A percentile compares a stretch with the other conserved stretches of the same genome.
phyloP scores from a whole-genome alignment of 2,888 invertebrate genomes.

The Elaeidobius kamerunicus region DNA sequence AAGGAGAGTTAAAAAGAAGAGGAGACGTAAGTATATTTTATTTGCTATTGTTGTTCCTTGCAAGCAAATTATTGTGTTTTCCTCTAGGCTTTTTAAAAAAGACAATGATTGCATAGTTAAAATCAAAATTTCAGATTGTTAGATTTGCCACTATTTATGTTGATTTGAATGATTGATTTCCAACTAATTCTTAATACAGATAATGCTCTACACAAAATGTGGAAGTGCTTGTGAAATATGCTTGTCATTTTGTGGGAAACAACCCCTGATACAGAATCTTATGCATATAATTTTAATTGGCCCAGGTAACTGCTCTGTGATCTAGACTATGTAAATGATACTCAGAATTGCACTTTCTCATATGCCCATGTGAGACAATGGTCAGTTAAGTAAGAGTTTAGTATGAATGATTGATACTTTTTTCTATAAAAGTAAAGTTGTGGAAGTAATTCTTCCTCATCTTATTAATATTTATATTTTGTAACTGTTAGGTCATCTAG shows the following conservation, averaged over 20 bases:
- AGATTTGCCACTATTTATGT: not conserved
- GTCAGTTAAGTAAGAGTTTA: not conserved
- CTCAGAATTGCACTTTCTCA: too few species aligned
- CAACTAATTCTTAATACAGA: too few species aligned
- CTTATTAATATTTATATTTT: not conserved
- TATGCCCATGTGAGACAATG: too few species aligned
- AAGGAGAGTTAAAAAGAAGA: conserved; percentile 42
- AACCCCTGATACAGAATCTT: too few species aligned
- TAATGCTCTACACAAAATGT: too few species aligned
- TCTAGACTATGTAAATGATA: too few species aligned
- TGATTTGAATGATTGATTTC: not conserved
- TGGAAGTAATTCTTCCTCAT: not conserved
- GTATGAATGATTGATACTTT: not conserved
- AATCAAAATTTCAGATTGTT: not conserved
- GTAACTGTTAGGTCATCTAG: not conserved
- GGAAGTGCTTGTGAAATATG: too few species aligned
- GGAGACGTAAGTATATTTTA: conserved; percentile 42
- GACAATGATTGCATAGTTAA: too few species aligned
- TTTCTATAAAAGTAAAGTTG: too few species aligned
- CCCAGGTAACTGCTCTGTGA: too few species aligned
- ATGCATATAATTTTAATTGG: too few species aligned
- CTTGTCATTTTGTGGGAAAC: too few species aligned
- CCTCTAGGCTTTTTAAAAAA: not conserved
- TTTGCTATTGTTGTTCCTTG: not conserved
- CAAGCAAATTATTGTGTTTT: not conserved